Base-by-base conservation (phyloP, 2,113 vertebrate genomes). In the Serinus canaria region DNA sequence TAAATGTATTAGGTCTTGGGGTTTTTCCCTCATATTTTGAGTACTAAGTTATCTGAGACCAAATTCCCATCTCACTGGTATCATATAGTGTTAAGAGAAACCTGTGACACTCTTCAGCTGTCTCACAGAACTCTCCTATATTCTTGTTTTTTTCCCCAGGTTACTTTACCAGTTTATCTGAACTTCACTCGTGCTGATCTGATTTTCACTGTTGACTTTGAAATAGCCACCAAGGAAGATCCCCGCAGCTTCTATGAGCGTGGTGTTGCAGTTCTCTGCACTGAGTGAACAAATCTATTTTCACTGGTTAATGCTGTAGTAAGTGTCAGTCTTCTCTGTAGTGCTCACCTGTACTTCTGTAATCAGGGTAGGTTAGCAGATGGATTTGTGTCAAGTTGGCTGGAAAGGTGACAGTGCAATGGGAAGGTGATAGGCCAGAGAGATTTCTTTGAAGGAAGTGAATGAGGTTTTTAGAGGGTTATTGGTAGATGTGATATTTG, bases 181-280 rank as follows among this genome's bases (percentile, higher is more conserved):
- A 99, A 99, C 98, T 99, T 99, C 98, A 99, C 99, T 47, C 98
- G 99, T 22, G 98, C 99, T 0, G 99, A 99, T 93, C 98, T 99
- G 53, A 99, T 99, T 97, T 99, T 99, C 98, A 99, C 99, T 0
- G 99, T 99, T 9, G 99, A 99, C 97, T 99, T 99, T 0, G 99
- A 99, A 96, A 99, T 99, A 17, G 99, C 99, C 52, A 99, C 98
- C 58, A 99, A 99, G 96, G 99, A 99, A 80, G 99, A 99, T 41
- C 99, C 99, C 0, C 99, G 99, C 37, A 99, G 98, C 97, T 99
- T 99, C 98, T 99, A 99, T 1, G 99, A 99, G 90, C 99, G 99
- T 2, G 99, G 99, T 0, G 99, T 99, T 21, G 99, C 99, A 0
- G 97, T 99, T 60, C 97, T 99, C 81, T 99, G 99, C 97, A 99